Percentiles rank a stretch among this genome's conserved stretches.
phyloP scores from a whole-genome alignment of 2,113 vertebrate species.

The Notothenia coriiceps region DNA sequence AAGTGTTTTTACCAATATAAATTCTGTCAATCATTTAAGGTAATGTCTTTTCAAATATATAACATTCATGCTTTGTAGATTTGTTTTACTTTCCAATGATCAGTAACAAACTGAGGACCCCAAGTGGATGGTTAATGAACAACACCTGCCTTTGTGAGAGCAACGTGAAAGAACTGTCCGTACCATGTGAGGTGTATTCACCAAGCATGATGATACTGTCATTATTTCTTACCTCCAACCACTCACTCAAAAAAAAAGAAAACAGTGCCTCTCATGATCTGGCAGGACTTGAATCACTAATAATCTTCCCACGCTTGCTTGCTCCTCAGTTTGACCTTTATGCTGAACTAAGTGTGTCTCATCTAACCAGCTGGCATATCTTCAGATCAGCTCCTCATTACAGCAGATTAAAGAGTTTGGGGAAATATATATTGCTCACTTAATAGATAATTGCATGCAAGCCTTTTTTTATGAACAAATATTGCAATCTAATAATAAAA shows the following conservation, averaged over 20 bases:
- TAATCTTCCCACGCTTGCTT: background rate
- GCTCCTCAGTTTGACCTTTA: conserved; percentile 46
- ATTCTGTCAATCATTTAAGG: background rate
- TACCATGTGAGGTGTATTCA: conserved; percentile 1
- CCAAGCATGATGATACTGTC: background rate
- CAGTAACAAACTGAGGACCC: conserved; percentile 57
- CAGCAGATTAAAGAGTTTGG: background rate
- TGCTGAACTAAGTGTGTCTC: conserved; percentile 4
- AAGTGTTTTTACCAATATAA: background rate
- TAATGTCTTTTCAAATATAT: background rate
- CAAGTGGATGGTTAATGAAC: conserved; percentile 61
- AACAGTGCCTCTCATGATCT: background rate
- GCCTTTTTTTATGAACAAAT: background rate
- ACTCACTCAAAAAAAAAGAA: background rate
- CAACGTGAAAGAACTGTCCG: background rate
- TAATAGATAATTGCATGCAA: background rate
- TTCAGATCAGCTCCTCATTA: conserved; percentile 26
- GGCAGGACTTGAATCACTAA: conserved; percentile 2
- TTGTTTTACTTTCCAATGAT: background rate
- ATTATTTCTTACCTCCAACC: background rate
- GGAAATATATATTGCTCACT: background rate
- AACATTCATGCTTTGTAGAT: background rate
- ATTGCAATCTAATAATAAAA: background rate
- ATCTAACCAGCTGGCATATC: conserved; percentile 12
- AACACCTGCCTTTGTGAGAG: background rate